Evolutionary conservation across 2,113 vertebrate genomes (phyloP), one percentile per base, ranked within the genome.

Genomic region (Symphodus melops): DNA sequence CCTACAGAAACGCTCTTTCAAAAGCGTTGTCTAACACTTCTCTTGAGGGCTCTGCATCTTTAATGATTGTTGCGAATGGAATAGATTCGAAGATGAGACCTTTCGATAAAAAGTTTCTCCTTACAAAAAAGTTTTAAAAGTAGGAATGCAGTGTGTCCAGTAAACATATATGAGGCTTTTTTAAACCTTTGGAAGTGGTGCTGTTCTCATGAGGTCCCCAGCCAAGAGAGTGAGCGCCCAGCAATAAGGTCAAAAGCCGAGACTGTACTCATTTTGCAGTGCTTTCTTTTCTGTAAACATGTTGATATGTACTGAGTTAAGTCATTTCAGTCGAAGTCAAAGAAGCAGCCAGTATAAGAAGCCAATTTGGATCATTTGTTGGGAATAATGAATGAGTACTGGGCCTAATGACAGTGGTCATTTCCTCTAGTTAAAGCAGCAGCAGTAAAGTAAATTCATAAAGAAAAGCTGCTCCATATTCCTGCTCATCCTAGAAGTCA

Each of bases 221-320:
- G 77, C 75, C 72, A 21, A 58, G 77, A 88, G 83, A 79, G 74
- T 1, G 49, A 78, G 76, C 87, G 69, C 88, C 72, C 59, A 76
- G 79, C 88, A 82, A 69, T 48, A 19, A 67, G 83, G 79, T 85
- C 48, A 64, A 79, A 90, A 86, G 81, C 82, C 67, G 19, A 83
- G 67, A 82, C 82, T 82, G 68, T 53, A 62, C 61, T 84, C 53
- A 46, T 64, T 91, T 86, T 79, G 77, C 76, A 86, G 86, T 87
- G 84, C 88, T 89, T 75, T 88, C 85, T 60, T 85, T 83, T 88
- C 84, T 93, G 92, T 91, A 91, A 93, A 92, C 91, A 89, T 86
- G 61, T 87, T 85, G 91, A 91, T 92, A 90, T 91, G 92, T 88
- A 77, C 75, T 49, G 52, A 79, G 77, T 70, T 69, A 58, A 81